Conservation (phyloP, 2,888 invertebrate species). For the Torymus aiolomorphi region DNA sequence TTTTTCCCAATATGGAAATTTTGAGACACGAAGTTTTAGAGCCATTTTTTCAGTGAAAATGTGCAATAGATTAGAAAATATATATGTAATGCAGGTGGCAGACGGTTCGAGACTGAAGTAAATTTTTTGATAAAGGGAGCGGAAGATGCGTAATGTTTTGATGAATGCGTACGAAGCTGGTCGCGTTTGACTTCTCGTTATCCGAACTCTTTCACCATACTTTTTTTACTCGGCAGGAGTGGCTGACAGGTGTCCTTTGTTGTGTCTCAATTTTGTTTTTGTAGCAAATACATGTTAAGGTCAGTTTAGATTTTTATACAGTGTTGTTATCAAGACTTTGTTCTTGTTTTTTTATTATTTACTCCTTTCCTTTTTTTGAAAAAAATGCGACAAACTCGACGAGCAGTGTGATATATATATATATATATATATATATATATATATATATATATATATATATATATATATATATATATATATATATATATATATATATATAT, state of each 20-base stretch:
- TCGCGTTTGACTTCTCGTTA: conserved; percentile 46
- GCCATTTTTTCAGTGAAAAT: conserved; percentile 46
- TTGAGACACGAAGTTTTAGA: conserved; percentile 21
- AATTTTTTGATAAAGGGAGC: conserved; percentile 42
- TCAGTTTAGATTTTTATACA: conserved; percentile 74
- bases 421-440: no score
- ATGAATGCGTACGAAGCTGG: conserved; percentile 16
- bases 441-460: no score
- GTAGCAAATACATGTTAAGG: conserved; percentile 67
- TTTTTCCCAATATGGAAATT: conserved; percentile 14
- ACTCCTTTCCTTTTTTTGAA: conserved; percentile 20
- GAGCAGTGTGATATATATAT: no score
- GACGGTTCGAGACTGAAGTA: conserved; percentile 37
- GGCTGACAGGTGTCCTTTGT: conserved; percentile 27
- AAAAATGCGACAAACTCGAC: conserved; percentile 36
- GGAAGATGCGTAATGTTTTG: conserved; percentile 10
- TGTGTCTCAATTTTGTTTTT: conserved; percentile 63
- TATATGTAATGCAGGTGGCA: conserved; percentile 20
- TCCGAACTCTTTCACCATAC: conserved; percentile 44
- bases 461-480: no score
- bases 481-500: no score
- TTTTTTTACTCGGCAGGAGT: conserved; percentile 58
- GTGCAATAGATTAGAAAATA: conserved; percentile 47
- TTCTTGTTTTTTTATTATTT: conserved; percentile 43
- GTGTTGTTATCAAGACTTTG: conserved; percentile 61